A percentile compares a stretch with the other conserved stretches of the same genome.
Conservation (phyloP, 2,113 vertebrate species). For the Takifugu flavidus region DNA sequence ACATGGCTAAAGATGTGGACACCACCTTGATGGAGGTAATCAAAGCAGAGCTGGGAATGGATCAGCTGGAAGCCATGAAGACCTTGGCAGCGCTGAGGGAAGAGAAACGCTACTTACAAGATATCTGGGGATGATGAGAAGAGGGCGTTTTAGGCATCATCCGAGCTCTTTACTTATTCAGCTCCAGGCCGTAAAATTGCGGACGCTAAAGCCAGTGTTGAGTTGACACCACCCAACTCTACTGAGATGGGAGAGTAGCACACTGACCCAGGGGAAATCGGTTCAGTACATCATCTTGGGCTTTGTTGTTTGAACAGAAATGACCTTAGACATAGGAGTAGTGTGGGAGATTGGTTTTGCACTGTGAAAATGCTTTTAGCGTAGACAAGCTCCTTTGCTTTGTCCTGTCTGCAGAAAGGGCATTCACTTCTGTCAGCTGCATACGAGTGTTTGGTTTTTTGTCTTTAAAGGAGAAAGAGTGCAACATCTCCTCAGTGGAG, state of each 20-base stretch:
- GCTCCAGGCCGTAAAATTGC: constrained; percentile 41
- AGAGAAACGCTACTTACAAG: constrained; percentile 87
- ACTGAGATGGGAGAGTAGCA: constrained; percentile 37
- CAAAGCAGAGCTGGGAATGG: constrained; percentile 71
- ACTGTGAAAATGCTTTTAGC: constrained; percentile 61
- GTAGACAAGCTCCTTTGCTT: constrained; percentile 33
- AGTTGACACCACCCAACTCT: constrained; percentile 38
- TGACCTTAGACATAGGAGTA: constrained; percentile 52
- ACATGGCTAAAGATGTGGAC: constrained; percentile 92
- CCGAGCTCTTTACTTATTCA: constrained; percentile 30
- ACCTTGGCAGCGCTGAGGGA: constrained; percentile 82
- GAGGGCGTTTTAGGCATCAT: constrained; percentile 18
- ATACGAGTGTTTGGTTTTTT: constrained; percentile 28
- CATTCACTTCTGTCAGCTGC: constrained; percentile 44
- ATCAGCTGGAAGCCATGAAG: constrained; percentile 87
- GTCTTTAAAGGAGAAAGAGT: constrained; percentile 37
- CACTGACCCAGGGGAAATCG: constrained; percentile 48
- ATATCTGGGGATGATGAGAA: constrained; percentile 85
- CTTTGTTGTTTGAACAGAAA: constrained; percentile 55
- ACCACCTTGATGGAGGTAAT: constrained; percentile 82
- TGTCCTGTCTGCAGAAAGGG: constrained; percentile 45
- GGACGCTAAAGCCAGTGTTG: constrained; percentile 29
- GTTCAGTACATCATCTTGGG: constrained; percentile 47
- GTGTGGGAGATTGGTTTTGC: constrained; percentile 50
- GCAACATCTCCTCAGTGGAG: constrained; percentile 9